phyloP scores from a whole-genome alignment of 2,113 vertebrate species.

The Gymnarchus niloticus region DNA sequence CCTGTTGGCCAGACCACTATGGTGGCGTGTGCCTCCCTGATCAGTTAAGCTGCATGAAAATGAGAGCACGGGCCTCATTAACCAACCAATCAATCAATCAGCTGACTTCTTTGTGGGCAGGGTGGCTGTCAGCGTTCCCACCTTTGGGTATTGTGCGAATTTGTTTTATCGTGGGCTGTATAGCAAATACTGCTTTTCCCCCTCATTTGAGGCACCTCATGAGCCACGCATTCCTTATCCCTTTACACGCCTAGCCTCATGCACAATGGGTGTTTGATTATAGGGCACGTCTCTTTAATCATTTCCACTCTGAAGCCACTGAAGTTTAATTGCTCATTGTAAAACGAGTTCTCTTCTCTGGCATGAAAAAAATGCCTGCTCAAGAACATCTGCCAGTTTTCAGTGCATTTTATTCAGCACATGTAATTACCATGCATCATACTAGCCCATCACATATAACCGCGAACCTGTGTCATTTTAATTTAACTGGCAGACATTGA shows the following conservation, averaged over 20 bases:
- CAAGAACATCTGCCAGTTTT: neutral
- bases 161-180: neutral
- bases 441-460: neutral
- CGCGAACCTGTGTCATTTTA: neutral
- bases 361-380: neutral
- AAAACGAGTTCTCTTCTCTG: neutral
- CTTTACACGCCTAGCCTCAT: neutral
- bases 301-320: neutral
- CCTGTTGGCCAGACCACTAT: neutral
- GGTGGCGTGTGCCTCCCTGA: neutral
- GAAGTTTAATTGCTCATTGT: neutral
- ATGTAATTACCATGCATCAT: slow-evolving; percentile 12
- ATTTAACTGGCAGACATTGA: neutral
- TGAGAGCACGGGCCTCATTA: neutral
- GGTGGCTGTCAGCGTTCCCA: neutral
- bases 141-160: neutral
- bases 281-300: neutral
- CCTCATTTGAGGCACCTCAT: neutral
- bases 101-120: neutral
- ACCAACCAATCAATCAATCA: neutral
- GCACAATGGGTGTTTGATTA: neutral
- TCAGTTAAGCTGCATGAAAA: neutral
- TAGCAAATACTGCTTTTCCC: neutral
- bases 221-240: neutral
- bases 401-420: neutral